A percentile compares a stretch with the other conserved stretches of the same genome.
phyloP scores from a whole-genome alignment of 2,113 vertebrate species.

The Proterorhinus semilunaris region DNA sequence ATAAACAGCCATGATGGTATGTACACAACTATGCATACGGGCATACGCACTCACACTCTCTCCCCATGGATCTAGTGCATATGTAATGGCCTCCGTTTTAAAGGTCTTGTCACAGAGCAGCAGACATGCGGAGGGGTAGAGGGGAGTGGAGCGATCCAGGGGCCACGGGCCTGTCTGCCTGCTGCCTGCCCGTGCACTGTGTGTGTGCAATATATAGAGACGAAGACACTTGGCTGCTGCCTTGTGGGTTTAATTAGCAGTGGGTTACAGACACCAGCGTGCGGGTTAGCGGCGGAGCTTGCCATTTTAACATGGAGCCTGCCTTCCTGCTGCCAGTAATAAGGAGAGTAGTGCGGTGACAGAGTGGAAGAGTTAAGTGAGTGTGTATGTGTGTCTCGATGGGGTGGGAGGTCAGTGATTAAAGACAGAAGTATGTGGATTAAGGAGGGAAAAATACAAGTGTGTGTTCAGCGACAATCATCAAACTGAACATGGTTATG shows the following conservation, averaged over 20 bases:
- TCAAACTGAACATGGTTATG: slow-evolving; percentile 10
- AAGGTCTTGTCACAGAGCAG: slow-evolving; percentile 73
- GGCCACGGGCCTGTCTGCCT: slow-evolving; percentile 44
- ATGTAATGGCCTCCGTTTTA: slow-evolving; percentile 68
- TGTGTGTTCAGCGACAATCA: background rate
- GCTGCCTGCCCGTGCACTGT: slow-evolving; percentile 21
- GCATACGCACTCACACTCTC: background rate
- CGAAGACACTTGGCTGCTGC: slow-evolving; percentile 59
- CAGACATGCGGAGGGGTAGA: slow-evolving; percentile 55
- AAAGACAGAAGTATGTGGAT: slow-evolving; percentile 8
- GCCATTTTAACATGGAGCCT: slow-evolving; percentile 63
- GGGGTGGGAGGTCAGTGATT: slow-evolving; percentile 21
- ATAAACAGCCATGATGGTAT: slow-evolving; percentile 14
- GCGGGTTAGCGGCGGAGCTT: slow-evolving; percentile 63
- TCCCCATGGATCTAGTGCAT: slow-evolving; percentile 43
- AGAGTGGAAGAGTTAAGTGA: slow-evolving; percentile 48
- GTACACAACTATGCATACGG: slow-evolving; percentile 2
- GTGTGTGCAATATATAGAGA: slow-evolving; percentile 38
- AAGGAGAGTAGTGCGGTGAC: slow-evolving; percentile 50
- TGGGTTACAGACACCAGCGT: slow-evolving; percentile 58
- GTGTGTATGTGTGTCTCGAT: slow-evolving; percentile 21
- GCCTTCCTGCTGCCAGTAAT: slow-evolving; percentile 60
- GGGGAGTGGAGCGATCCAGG: slow-evolving; percentile 51
- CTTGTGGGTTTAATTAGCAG: slow-evolving; percentile 78
- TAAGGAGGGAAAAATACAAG: slow-evolving; percentile 3